Percentiles rank a stretch among this genome's conserved stretches.
Conservation (phyloP, 2,113 vertebrate species). For the Rousettus leschenaultii region DNA sequence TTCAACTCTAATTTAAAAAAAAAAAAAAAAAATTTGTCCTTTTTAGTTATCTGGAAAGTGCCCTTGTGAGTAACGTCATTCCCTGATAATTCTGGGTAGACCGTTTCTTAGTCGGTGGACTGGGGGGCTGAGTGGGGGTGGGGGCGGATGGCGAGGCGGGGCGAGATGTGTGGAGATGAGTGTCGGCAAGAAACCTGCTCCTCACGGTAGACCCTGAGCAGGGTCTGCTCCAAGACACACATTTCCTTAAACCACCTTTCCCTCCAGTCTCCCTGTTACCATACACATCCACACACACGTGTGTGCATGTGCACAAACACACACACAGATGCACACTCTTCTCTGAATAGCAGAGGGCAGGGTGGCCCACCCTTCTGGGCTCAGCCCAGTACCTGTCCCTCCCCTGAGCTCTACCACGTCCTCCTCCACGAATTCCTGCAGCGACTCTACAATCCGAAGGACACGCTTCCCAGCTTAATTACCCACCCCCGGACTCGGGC, state of each 20-base stretch:
- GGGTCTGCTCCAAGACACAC: neutral
- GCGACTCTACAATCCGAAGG: neutral
- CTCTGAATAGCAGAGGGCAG: neutral
- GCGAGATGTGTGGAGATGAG: neutral
- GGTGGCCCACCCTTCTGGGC: rapidly evolving
- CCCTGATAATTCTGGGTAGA: neutral
- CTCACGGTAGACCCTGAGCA: neutral
- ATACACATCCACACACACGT: no score
- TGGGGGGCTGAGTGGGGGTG: neutral
- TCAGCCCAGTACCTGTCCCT: neutral
- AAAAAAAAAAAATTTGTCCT: neutral
- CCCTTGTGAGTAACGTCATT: neutral
- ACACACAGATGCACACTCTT: neutral
- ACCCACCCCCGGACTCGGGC: neutral
- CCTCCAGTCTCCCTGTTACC: neutral
- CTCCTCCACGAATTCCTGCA: neutral
- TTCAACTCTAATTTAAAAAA: neutral
- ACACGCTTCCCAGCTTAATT: neutral
- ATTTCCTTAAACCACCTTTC: neutral
- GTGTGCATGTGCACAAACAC: no score
- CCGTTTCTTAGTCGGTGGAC: neutral
- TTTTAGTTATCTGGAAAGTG: neutral
- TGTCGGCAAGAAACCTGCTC: neutral
- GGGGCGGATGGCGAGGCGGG: no score
- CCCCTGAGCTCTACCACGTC: neutral